These are phyloP conservation scores for Pediacus dermestoides DNA, from an alignment of 2,888 invertebrate species.

Conservation along the genomic window DNA sequence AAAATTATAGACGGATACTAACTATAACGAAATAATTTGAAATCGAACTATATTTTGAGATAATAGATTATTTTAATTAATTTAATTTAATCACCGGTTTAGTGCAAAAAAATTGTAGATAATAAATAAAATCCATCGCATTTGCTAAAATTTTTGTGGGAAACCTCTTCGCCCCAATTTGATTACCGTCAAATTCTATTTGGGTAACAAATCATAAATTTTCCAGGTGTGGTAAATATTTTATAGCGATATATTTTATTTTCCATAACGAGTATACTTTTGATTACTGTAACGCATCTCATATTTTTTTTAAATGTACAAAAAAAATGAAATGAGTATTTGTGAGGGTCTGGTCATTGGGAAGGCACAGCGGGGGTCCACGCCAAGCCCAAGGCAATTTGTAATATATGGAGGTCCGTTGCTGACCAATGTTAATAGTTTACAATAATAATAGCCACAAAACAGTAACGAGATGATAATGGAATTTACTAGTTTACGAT, in stretches of 20 bases:
- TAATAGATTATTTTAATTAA: too few relatives aligned
- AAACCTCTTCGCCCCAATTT: too few relatives aligned
- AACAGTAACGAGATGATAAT: too few relatives aligned
- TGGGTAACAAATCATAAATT: background rate
- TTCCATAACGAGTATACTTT: slow-evolving; percentile 11
- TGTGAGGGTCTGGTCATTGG: slow-evolving; percentile 45
- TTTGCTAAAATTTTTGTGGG: too few relatives aligned
- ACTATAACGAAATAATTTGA: too few relatives aligned
- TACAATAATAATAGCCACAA: slow-evolving; percentile 45
- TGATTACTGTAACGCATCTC: slow-evolving; percentile 11
- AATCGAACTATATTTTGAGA: too few relatives aligned
- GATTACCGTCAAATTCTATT: slow-evolving; percentile 4
- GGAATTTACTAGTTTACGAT: too few relatives aligned
- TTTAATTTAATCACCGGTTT: too few relatives aligned
- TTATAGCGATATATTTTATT: slow-evolving; percentile 11
- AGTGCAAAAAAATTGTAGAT: too few relatives aligned
- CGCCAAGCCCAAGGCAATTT: slow-evolving; percentile 42
- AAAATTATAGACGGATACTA: too few relatives aligned
- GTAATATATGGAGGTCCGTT: slow-evolving; percentile 44
- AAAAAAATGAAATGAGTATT: slow-evolving; percentile 17
- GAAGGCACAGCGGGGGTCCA: slow-evolving; percentile 45
- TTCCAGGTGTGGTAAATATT: slow-evolving; percentile 4
- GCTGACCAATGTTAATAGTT: slow-evolving; percentile 34
- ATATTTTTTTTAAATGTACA: background rate
- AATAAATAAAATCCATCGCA: too few relatives aligned